Percentiles rank a stretch among this genome's conserved stretches.
Conservation (phyloP, 2,888 invertebrate species). For the Asteroscopus sphinx region DNA sequence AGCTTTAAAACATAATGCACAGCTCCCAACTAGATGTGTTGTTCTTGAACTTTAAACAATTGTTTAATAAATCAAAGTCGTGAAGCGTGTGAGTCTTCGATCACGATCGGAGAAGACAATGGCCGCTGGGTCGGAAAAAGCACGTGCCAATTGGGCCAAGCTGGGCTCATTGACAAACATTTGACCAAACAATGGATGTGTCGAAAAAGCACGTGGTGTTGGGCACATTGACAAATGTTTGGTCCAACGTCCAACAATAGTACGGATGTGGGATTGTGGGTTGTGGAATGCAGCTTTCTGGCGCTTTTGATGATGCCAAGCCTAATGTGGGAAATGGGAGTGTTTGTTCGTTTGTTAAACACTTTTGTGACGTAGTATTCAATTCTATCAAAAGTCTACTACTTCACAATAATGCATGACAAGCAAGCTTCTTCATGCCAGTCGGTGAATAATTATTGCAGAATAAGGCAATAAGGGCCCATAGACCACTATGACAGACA, state of each 20-base stretch:
- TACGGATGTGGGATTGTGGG: constrained; percentile 53
- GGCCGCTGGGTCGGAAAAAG: constrained; percentile 40
- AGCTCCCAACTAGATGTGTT: constrained; percentile 31
- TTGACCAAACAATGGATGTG: constrained; percentile 38
- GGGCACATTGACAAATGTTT: constrained; percentile 42
- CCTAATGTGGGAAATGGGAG: constrained; percentile 46
- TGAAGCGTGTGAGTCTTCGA: constrained; percentile 50
- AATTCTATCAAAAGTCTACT: too few relatives aligned
- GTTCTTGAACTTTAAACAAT: constrained; percentile 58
- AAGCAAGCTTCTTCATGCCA: too few relatives aligned
- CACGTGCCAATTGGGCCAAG: constrained; percentile 56
- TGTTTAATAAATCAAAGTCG: constrained; percentile 43
- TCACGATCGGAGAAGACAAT: constrained; percentile 54
- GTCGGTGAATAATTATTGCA: too few relatives aligned
- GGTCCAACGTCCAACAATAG: constrained; percentile 49
- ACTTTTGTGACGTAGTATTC: neutral
- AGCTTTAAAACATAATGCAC: constrained; percentile 5
- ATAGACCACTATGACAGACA: too few relatives aligned
- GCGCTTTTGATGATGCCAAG: constrained; percentile 31
- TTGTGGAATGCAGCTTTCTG: constrained; percentile 52
- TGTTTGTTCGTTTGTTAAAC: constrained; percentile 27
- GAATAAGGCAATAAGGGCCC: too few relatives aligned
- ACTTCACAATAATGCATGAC: too few relatives aligned
- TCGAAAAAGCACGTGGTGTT: constrained; percentile 42
- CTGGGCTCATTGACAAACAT: constrained; percentile 40